These are phyloP conservation scores for Zaprionus capensis DNA, from an alignment of 1,140 invertebrate genomes.

Conservation along the genomic window DNA sequence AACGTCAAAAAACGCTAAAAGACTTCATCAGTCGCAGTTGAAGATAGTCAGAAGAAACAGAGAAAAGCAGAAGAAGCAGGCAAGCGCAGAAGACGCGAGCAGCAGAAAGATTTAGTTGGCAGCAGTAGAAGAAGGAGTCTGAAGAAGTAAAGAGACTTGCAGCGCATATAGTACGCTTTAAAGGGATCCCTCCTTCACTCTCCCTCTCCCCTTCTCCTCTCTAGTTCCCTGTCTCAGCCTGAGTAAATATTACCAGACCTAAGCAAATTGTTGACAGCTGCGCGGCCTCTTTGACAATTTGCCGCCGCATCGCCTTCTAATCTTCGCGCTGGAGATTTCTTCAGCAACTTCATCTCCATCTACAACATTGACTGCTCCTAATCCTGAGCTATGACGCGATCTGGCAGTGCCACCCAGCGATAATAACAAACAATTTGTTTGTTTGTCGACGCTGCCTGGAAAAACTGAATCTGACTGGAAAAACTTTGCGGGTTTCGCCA, in stretches of 20 bases:
- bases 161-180: background rate
- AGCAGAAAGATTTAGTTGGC: background rate
- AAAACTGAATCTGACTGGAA: too few relatives aligned
- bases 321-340: constrained; percentile 5
- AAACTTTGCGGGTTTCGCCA: constrained; percentile 14
- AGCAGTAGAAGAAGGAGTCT: background rate
- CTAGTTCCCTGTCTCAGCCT: background rate
- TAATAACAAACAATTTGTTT: constrained; percentile 63
- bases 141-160: background rate
- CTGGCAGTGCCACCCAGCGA: constrained; percentile 50
- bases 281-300: constrained; percentile 53
- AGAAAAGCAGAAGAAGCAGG: too few relatives aligned
- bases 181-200: background rate
- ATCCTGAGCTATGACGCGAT: constrained; percentile 43
- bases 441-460: constrained; percentile 33
- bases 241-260: constrained; percentile 37
- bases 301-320: constrained; percentile 38
- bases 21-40: too few relatives aligned
- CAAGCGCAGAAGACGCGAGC: too few relatives aligned
- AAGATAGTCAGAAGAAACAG: too few relatives aligned
- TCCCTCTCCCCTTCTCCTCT: background rate
- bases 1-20: constrained; percentile 32
- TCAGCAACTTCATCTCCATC: constrained; percentile 4
- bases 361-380: constrained; percentile 5
- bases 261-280: constrained; percentile 50